Evolutionary conservation across 37 sponge, comb jelly and placozoan genomes (phyloP).

Genomic region (Theonella swinhoei): DNA sequence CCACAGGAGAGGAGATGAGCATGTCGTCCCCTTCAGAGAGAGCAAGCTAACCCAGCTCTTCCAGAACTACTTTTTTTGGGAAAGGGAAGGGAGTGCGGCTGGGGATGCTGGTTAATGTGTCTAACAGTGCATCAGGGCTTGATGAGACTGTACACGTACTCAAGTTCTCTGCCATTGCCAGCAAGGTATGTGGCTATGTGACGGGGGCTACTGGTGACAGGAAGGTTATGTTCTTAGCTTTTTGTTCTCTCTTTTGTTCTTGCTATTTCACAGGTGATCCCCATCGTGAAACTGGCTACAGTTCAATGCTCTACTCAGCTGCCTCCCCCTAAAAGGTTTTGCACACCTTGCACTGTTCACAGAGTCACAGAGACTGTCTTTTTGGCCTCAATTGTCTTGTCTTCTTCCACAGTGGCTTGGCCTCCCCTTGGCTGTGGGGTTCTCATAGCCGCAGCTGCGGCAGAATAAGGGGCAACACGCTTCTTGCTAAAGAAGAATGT

Average conservation of each 20-base stretch:
- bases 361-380: not conserved
- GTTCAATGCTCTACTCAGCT: too few relatives aligned
- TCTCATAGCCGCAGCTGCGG: too few relatives aligned
- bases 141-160: conserved; percentile 86
- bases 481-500: not conserved
- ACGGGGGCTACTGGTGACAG: too few relatives aligned
- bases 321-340: too few relatives aligned
- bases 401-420: too few relatives aligned
- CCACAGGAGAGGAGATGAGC: conserved; percentile 42
- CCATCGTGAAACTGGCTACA: not conserved
- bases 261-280: not conserved
- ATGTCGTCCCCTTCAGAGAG: conserved; percentile 83
- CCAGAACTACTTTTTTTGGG: conserved; percentile 85
- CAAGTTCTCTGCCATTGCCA: conserved; percentile 85
- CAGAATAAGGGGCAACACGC: too few relatives aligned
- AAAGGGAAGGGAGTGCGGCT: conserved; percentile 66
- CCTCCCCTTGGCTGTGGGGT: too few relatives aligned
- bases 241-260: too few relatives aligned
- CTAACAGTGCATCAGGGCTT: conserved; percentile 61
- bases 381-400: not conserved
- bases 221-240: too few relatives aligned
- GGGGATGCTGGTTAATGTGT: conserved; percentile 90
- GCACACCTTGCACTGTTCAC: not conserved
- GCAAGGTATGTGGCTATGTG: conserved; percentile 73
- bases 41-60: conserved; percentile 90